A percentile compares a stretch with the other conserved stretches of the same genome.
phyloP scores from a whole-genome alignment of 2,888 invertebrate species.

The Cheilosia scutellata region DNA sequence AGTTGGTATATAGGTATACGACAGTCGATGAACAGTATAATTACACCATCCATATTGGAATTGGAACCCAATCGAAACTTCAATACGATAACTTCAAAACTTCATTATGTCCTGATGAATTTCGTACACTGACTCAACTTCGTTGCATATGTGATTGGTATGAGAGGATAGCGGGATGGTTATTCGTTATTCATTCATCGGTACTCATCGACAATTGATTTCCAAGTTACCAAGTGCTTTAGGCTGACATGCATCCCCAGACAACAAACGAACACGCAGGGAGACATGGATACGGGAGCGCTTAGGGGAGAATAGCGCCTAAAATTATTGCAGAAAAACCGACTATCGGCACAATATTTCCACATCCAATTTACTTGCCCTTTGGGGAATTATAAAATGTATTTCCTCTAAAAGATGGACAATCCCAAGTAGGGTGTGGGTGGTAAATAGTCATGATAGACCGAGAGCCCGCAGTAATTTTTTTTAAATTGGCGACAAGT shows the following conservation, averaged over 20 bases:
- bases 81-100: constrained; percentile 41
- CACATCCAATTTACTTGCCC: too few relatives aligned
- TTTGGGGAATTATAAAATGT: too few relatives aligned
- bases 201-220: constrained; percentile 45
- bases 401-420: too few relatives aligned
- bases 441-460: too few relatives aligned
- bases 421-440: too few relatives aligned
- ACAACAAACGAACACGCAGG: not conserved
- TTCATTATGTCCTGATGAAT: constrained; percentile 43
- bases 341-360: too few relatives aligned
- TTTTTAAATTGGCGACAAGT: too few relatives aligned
- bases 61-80: constrained; percentile 70
- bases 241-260: not conserved
- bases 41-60: constrained; percentile 50
- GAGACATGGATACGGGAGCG: not conserved
- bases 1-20: not conserved
- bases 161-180: constrained; percentile 48
- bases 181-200: constrained; percentile 39
- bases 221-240: constrained; percentile 25
- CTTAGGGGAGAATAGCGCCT: not conserved
- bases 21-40: constrained; percentile 62
- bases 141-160: constrained; percentile 59
- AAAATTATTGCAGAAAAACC: too few relatives aligned
- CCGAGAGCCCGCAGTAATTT: too few relatives aligned
- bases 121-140: not conserved